A percentile compares a stretch with the other conserved stretches of the same genome.
These are phyloP conservation scores for Watsonalla binaria DNA, from an alignment of 2,888 invertebrate species.

Conservation along the genomic window DNA sequence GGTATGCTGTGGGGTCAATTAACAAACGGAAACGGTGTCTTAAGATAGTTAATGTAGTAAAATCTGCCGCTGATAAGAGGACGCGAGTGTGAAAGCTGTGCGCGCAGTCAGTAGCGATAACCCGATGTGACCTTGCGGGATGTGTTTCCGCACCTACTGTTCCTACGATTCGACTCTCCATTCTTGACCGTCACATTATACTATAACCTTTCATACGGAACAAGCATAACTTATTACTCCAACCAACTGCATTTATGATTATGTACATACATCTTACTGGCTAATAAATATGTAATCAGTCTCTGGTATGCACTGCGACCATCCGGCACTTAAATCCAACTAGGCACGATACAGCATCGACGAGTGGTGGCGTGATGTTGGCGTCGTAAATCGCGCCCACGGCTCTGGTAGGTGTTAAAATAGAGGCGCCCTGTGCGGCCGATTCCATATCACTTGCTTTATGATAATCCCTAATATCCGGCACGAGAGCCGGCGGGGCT, in stretches of 20 bases:
- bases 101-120: constrained; percentile 48
- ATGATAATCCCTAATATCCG: constrained; percentile 78
- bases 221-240: background rate
- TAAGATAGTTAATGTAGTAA: constrained; percentile 29
- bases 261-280: constrained; percentile 11
- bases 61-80: constrained; percentile 37
- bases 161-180: constrained; percentile 15
- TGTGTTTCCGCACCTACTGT: constrained; percentile 36
- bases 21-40: constrained; percentile 20
- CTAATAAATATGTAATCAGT: constrained; percentile 21
- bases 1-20: constrained; percentile 15
- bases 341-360: constrained; percentile 35
- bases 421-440: constrained; percentile 73
- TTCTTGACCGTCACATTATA: constrained; percentile 3
- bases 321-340: constrained; percentile 40
- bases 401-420: constrained; percentile 71
- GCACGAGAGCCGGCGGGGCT: constrained; percentile 47
- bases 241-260: constrained; percentile 6
- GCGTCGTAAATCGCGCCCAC: constrained; percentile 73
- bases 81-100: constrained; percentile 53
- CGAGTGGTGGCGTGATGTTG: constrained; percentile 35
- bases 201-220: constrained; percentile 6
- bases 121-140: constrained; percentile 52
- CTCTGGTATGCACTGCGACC: constrained; percentile 25
- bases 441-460: constrained; percentile 71